Percentiles rank a stretch among this genome's conserved stretches.
phyloP scores from a whole-genome alignment of 2,888 invertebrate species.

The Imbricaverruca yamaguchii region DNA sequence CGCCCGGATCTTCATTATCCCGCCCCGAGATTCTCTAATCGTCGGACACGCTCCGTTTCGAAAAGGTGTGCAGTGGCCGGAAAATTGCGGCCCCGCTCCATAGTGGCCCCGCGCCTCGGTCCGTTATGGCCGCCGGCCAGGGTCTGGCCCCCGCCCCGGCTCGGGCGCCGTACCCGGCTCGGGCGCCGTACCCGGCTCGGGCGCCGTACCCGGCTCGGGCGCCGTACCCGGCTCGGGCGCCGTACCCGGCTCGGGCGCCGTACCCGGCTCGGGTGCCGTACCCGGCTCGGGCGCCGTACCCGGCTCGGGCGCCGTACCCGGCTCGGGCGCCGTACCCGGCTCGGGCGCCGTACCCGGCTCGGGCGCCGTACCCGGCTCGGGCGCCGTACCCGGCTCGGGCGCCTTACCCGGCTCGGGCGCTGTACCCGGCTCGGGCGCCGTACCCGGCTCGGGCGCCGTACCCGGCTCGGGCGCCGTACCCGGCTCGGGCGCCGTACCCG shows the following conservation, averaged over 20 bases:
- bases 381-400: slow-evolving; percentile 36
- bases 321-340: slow-evolving; percentile 40
- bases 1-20: slow-evolving; percentile 69
- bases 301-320: slow-evolving; percentile 46
- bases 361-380: no score
- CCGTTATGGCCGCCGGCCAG: no score
- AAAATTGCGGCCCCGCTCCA: slow-evolving; percentile 55
- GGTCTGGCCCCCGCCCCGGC: slow-evolving; percentile 49
- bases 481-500: no score
- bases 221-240: no score
- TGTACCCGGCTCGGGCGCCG: slow-evolving; percentile 49
- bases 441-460: no score
- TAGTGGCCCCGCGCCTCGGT: no score
- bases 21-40: slow-evolving; percentile 58
- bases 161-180: slow-evolving; percentile 33
- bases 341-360: no score
- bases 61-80: slow-evolving; percentile 61
- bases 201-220: no score
- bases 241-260: no score
- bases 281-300: no score
- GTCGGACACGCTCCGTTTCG: slow-evolving; percentile 62
- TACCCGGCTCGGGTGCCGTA: no score
- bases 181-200: slow-evolving; percentile 55
- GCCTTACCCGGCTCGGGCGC: slow-evolving; percentile 45
- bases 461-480: no score